phyloP scores from a whole-genome alignment of 1,140 invertebrate genomes.

The Trissolcus basalis region DNA sequence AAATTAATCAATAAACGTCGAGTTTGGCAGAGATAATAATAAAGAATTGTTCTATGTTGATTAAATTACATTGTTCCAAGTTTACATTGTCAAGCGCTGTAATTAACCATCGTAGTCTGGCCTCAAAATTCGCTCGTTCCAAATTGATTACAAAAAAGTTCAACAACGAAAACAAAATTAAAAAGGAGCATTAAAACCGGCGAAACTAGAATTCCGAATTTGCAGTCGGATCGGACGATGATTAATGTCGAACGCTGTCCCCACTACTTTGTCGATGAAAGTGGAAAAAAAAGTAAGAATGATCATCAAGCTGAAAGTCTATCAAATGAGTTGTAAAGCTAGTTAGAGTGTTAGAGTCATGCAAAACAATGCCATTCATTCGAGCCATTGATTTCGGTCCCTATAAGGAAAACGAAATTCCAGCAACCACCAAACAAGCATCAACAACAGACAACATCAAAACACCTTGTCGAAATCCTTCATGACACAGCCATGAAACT shows the following conservation, averaged over 20 bases:
- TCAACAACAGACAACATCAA: conserved; percentile 58
- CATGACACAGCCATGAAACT: conserved; percentile 68
- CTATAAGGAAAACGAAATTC: conserved; percentile 64
- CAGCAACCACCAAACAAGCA: conserved; percentile 63
- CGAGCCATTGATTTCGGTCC: conserved; percentile 55
- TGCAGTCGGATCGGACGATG: no score
- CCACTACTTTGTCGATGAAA: conserved; percentile 14
- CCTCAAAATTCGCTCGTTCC: conserved; percentile 30
- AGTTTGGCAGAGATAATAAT: conserved; percentile 36
- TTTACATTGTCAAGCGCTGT: conserved; percentile 40
- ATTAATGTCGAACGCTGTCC: background rate
- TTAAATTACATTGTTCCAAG: conserved; percentile 47
- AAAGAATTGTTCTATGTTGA: conserved; percentile 42
- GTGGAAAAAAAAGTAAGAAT: conserved; percentile 32
- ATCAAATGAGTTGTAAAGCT: conserved; percentile 41
- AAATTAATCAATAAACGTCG: conserved; percentile 44
- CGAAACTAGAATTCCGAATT: background rate
- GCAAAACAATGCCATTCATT: conserved; percentile 50
- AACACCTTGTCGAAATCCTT: conserved; percentile 68
- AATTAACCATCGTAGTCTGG: conserved; percentile 39
- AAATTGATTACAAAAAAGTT: conserved; percentile 4
- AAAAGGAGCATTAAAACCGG: conserved; percentile 6
- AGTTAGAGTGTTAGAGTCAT: conserved; percentile 36
- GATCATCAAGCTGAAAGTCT: conserved; percentile 31
- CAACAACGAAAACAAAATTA: background rate